Percentiles rank a stretch among this genome's conserved stretches.
Evolutionary conservation across 2,888 invertebrate genomes (phyloP).

Genomic region (Pecten maximus): DNA sequence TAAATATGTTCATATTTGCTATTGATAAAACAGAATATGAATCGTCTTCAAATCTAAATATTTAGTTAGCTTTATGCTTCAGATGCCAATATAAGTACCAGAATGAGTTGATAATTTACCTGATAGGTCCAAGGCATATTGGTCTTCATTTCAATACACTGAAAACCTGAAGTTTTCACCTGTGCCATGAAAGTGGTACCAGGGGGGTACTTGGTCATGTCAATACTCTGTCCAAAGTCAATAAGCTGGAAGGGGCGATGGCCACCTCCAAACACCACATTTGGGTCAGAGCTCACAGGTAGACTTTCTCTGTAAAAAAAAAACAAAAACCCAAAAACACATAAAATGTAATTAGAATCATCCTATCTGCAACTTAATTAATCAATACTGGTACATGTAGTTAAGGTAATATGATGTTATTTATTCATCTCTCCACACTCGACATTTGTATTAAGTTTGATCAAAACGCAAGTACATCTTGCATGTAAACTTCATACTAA

Average conservation of each 20-base stretch:
- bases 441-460: no score
- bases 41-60: no score
- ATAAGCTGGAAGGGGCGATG: slow-evolving; percentile 89
- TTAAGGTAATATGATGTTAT: no score
- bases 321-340: no score
- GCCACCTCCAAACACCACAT: slow-evolving; percentile 65
- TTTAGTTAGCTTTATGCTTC: not conserved
- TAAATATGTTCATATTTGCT: no score
- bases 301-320: slow-evolving; percentile 59
- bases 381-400: no score
- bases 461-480: no score
- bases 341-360: no score
- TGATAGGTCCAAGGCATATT: slow-evolving; percentile 95
- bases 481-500: no score
- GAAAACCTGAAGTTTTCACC: slow-evolving; percentile 83
- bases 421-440: no score
- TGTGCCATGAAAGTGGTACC: slow-evolving; percentile 89
- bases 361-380: no score
- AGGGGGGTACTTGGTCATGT: slow-evolving; percentile 92
- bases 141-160: slow-evolving; percentile 92
- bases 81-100: not conserved
- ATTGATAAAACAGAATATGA: no score
- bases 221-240: slow-evolving; percentile 97
- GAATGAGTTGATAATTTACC: slow-evolving; percentile 70
- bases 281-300: slow-evolving; percentile 56